These are phyloP conservation scores for Lophura swinhoii DNA, from an alignment of 2,797 vertebrate genomes.

Conservation along the genomic window DNA sequence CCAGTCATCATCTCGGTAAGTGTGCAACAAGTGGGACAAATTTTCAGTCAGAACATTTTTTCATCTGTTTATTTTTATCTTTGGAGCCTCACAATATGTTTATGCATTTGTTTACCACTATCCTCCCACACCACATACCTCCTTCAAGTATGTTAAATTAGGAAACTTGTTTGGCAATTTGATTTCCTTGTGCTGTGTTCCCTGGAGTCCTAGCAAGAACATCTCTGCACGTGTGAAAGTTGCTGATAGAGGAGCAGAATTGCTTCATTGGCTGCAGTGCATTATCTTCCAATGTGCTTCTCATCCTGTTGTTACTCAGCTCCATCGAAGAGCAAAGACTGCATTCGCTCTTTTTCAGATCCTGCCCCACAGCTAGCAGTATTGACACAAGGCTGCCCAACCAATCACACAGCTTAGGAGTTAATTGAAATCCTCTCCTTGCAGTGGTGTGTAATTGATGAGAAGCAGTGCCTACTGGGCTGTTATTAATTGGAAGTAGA, in stretches of 20 bases:
- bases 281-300: accelerated
- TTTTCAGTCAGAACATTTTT: not conserved
- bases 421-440: conserved; percentile 38
- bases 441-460: not conserved
- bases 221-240: not conserved
- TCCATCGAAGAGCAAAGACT: not conserved
- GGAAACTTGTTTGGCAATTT: not conserved
- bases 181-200: not conserved
- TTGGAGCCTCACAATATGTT: not conserved
- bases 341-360: not conserved
- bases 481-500: conserved; percentile 28
- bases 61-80: conserved; percentile 31
- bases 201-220: not conserved
- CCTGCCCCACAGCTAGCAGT: not conserved
- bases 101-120: conserved; percentile 34
- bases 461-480: not conserved
- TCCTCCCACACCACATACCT: not conserved
- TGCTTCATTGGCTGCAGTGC: not conserved
- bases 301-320: not conserved
- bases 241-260: not conserved
- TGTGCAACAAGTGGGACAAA: not conserved
- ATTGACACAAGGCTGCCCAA: not conserved
- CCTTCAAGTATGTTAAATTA: conserved; percentile 4
- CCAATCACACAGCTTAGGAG: not conserved
- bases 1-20: conserved; percentile 90